Percentiles rank a stretch among this genome's conserved stretches.
These are phyloP conservation scores for Poecile atricapillus DNA, from an alignment of 2,113 vertebrate species.

Conservation along the genomic window DNA sequence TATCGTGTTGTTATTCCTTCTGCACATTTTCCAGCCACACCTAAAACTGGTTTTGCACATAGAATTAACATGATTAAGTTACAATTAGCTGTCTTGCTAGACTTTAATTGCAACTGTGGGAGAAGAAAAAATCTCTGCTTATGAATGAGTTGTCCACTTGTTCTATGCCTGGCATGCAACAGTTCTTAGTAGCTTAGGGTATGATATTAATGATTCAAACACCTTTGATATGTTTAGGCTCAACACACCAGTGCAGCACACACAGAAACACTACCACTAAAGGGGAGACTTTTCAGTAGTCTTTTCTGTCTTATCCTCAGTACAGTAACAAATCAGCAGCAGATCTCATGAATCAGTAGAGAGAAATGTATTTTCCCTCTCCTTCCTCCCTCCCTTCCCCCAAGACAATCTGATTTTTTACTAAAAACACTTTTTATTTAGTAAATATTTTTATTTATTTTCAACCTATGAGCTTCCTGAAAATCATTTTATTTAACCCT, in stretches of 20 bases:
- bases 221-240: neutral
- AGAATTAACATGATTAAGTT: neutral
- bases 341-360: neutral
- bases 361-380: neutral
- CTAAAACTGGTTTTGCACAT: neutral
- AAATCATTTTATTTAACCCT: neutral
- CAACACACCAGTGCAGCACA: neutral
- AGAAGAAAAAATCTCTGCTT: neutral
- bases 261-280: neutral
- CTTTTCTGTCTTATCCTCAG: neutral
- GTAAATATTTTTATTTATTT: neutral
- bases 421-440: neutral
- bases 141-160: neutral
- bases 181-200: neutral
- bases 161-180: neutral
- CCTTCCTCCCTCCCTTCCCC: neutral
- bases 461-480: neutral
- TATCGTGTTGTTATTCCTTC: neutral
- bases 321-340: neutral
- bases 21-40: neutral
- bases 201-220: neutral
- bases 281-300: neutral
- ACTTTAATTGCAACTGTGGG: neutral
- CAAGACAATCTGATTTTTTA: neutral
- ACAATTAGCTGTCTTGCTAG: constrained; percentile 3